Percentiles rank a stretch among this genome's conserved stretches.
These are phyloP conservation scores for Rhabdomys dilectus DNA, from an alignment of 2,113 vertebrate species.

Conservation along the genomic window DNA sequence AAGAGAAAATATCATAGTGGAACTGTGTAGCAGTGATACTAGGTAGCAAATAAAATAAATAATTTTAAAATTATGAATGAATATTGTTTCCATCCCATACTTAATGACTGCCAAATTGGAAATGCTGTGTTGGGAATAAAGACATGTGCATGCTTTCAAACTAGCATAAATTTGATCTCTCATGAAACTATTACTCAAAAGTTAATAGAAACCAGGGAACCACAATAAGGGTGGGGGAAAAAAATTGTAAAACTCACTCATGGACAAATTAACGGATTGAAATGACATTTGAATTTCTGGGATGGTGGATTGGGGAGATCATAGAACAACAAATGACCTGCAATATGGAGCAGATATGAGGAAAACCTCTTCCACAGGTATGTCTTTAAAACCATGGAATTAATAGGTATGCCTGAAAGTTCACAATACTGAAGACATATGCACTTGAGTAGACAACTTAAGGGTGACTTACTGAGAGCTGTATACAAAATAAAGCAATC, in stretches of 20 bases:
- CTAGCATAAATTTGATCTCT: background rate
- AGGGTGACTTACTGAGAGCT: background rate
- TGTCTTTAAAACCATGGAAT: background rate
- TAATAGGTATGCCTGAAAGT: background rate
- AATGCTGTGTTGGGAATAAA: background rate
- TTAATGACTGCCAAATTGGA: background rate
- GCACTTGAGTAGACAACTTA: background rate
- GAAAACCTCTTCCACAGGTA: background rate
- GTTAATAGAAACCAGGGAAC: background rate
- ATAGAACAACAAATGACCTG: background rate
- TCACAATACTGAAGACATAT: conserved; percentile 19
- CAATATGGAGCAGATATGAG: background rate
- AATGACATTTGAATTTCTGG: background rate
- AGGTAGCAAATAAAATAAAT: background rate
- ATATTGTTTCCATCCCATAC: background rate
- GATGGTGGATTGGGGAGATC: background rate
- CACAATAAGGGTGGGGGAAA: background rate
- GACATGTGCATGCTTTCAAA: background rate
- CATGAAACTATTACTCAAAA: conserved; percentile 19
- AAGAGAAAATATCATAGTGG: background rate
- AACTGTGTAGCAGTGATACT: background rate
- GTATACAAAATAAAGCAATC: background rate
- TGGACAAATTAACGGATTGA: background rate
- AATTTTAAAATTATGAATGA: background rate
- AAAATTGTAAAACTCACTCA: background rate